These are phyloP conservation scores for Mus spicilegus DNA, from an alignment of 2,113 vertebrate genomes.

Conservation along the genomic window DNA sequence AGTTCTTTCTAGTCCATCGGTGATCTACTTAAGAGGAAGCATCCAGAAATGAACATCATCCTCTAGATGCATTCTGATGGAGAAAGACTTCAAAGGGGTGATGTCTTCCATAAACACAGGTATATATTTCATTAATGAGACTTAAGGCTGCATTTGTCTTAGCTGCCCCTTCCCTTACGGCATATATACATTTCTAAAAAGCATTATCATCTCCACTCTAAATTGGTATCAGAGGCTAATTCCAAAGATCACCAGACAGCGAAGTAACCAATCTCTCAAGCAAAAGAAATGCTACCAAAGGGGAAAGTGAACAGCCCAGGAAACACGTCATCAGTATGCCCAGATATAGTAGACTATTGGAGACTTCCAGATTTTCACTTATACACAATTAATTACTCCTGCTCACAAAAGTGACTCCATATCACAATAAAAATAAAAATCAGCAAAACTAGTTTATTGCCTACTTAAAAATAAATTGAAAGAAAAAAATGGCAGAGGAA, in stretches of 20 bases:
- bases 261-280: background rate
- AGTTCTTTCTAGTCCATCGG: background rate
- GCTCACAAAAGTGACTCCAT: slow-evolving; percentile 35
- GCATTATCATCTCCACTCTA: background rate
- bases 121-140: slow-evolving; percentile 6
- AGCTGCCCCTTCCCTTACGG: background rate
- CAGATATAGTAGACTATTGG: background rate
- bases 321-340: background rate
- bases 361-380: slow-evolving; percentile 2
- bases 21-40: slow-evolving; percentile 32
- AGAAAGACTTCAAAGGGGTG: slow-evolving; percentile 6
- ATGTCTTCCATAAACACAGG: background rate
- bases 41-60: slow-evolving; percentile 17
- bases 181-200: slow-evolving; percentile 4
- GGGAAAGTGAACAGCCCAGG: background rate
- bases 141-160: slow-evolving; percentile 9
- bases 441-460: slow-evolving; percentile 35
- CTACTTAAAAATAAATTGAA: slow-evolving; percentile 45
- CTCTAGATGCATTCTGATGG: slow-evolving; percentile 19
- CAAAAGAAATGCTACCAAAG: slow-evolving; percentile 4
- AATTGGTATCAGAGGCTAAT: background rate
- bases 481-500: slow-evolving; percentile 17
- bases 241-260: background rate
- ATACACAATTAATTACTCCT: slow-evolving; percentile 32
- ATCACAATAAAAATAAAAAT: slow-evolving; percentile 38